Evolutionary conservation across 2,888 invertebrate genomes (phyloP).

Genomic region (Xylota sylvarum): DNA sequence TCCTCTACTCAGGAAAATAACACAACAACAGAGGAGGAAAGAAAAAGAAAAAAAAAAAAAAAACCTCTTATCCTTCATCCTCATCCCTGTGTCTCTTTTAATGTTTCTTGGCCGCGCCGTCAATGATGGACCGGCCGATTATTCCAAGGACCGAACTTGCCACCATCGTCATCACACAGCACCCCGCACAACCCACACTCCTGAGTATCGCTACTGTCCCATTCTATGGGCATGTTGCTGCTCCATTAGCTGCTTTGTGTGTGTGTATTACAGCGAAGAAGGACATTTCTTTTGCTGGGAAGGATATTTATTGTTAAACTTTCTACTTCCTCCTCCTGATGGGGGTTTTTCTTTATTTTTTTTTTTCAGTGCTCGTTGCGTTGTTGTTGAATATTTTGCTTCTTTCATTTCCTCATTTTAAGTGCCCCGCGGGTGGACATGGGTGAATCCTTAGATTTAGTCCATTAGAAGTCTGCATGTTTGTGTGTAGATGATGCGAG

Average conservation of each 20-base stretch:
- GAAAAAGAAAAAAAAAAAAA: neutral
- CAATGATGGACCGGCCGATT: slow-evolving; percentile 73
- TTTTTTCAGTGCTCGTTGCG: neutral
- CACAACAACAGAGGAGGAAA: too few species aligned
- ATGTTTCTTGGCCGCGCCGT: slow-evolving; percentile 62
- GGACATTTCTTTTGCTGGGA: slow-evolving; percentile 72
- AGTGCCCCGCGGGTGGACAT: slow-evolving; percentile 76
- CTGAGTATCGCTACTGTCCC: slow-evolving; percentile 31
- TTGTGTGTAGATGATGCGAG: slow-evolving; percentile 18
- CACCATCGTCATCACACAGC: slow-evolving; percentile 7
- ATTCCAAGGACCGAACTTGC: slow-evolving; percentile 49
- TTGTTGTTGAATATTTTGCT: slow-evolving; percentile 75
- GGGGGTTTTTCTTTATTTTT: slow-evolving; percentile 4
- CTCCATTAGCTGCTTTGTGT: slow-evolving; percentile 75
- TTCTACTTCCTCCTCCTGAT: slow-evolving; percentile 63
- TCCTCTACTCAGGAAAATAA: neutral
- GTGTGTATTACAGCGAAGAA: slow-evolving; percentile 46
- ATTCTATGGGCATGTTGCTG: slow-evolving; percentile 67
- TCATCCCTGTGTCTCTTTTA: slow-evolving; percentile 57
- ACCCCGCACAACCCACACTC: too few species aligned
- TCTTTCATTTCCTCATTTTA: slow-evolving; percentile 73
- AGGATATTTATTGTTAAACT: slow-evolving; percentile 77
- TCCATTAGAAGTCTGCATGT: slow-evolving; percentile 63
- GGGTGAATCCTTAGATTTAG: slow-evolving; percentile 71
- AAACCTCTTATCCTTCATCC: slow-evolving; percentile 54